Base-by-base conservation (phyloP, 2,113 vertebrate genomes). In the Perccottus glenii region DNA sequence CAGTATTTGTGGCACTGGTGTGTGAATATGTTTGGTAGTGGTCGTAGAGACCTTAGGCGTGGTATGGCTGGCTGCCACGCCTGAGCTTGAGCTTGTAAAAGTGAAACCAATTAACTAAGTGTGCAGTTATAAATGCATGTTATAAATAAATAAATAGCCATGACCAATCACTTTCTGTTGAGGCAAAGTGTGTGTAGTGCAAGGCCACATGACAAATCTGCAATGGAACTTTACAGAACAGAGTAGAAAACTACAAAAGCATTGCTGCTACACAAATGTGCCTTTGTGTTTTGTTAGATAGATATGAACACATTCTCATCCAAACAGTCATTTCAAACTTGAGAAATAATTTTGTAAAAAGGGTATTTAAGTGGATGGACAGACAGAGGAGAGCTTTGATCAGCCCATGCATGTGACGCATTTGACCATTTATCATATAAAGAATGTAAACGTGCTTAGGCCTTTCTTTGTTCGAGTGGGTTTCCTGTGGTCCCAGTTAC, bases 401-500 rank as follows among this genome's bases (percentile, higher is more conserved):
- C 36, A 58, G 38, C 51, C 3, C 32, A 14, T 16, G 36, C 55
- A 42, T 42, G 36, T 36, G 14, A 47, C n/a, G 15, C 27, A 36
- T 42, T 19, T 9, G 46, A 51, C n/a, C 11, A 50, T 6, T 57
- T 33, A 40, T 11, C 15, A 11, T 49, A 27, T 11, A 58, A 44
- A 52, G 32, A 69, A 70, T 48, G 43, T 60, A 61, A 57, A 63
- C 15, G 40, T 16, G 7, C 40, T 68, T 36, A 60, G 50, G 47
- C 69, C 46, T 72, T 61, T 70, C 2, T 60, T 58, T 58, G 15
- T 53, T 9, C 80, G 64, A 58, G 80, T 77, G 65, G 73, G 42
- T 67, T 60, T 77, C 51, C 61, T 78, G 72, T 87, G 67, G 72
- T 63, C 53, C 40, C 61, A 19, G 59, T 52, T 11, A 19, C 72